These are phyloP conservation scores for Volucella inanis DNA, from an alignment of 2,888 invertebrate genomes.

Conservation along the genomic window DNA sequence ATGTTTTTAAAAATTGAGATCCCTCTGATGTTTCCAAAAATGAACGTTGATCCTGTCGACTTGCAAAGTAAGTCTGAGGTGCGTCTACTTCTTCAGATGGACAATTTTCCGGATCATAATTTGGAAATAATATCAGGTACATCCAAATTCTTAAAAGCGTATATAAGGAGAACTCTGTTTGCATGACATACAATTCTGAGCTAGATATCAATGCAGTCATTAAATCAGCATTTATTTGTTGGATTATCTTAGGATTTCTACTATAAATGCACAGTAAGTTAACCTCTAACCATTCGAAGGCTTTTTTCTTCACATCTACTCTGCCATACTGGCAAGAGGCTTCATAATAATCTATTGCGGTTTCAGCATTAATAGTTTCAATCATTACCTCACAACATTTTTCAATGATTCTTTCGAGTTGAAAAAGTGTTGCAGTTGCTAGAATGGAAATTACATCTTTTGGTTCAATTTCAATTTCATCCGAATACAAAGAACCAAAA, in stretches of 20 bases:
- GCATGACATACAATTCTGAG: slow-evolving; percentile 88
- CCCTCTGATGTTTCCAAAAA: slow-evolving; percentile 86
- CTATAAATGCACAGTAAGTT: slow-evolving; percentile 87
- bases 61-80: slow-evolving; percentile 79
- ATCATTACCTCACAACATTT: slow-evolving; percentile 89
- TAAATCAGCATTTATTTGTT: slow-evolving; percentile 86
- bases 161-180: slow-evolving; percentile 91
- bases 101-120: slow-evolving; percentile 82
- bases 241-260: slow-evolving; percentile 85
- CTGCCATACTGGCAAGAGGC: slow-evolving; percentile 88
- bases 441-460: slow-evolving; percentile 87
- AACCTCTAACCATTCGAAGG: slow-evolving; percentile 88
- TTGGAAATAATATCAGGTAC: slow-evolving; percentile 84
- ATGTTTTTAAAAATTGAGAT: slow-evolving; percentile 85
- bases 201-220: slow-evolving; percentile 87
- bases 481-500: slow-evolving; percentile 90
- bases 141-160: slow-evolving; percentile 89
- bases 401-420: slow-evolving; percentile 89
- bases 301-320: slow-evolving; percentile 85
- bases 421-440: slow-evolving; percentile 89
- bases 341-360: slow-evolving; percentile 87
- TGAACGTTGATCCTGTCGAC: slow-evolving; percentile 82
- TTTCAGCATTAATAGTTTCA: slow-evolving; percentile 89
- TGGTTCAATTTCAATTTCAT: slow-evolving; percentile 88
- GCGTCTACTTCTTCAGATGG: slow-evolving; percentile 75